Evolutionary conservation across 2,888 invertebrate species (phyloP).

Genomic region (Diogma glabrata): DNA sequence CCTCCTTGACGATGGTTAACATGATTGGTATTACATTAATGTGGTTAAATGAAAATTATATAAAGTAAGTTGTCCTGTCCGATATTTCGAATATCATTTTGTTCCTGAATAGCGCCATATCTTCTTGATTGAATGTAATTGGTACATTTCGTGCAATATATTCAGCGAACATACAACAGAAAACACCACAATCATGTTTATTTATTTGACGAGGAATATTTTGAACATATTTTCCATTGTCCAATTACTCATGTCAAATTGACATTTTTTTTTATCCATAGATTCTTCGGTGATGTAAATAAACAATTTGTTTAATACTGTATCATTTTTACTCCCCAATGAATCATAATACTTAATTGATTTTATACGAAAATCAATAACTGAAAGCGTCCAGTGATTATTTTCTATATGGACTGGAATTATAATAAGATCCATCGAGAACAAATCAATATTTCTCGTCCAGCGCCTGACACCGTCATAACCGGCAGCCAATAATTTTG

Average conservation of each 20-base stretch:
- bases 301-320: background rate
- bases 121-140: background rate
- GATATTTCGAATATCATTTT: constrained; percentile 8
- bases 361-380: background rate
- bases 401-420: background rate
- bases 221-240: constrained; percentile 1
- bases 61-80: too few species aligned
- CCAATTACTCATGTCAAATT: background rate
- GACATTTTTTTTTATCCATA: constrained; percentile 3
- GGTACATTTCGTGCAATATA: constrained; percentile 1
- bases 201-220: constrained; percentile 6
- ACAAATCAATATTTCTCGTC: background rate
- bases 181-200: constrained; percentile 9
- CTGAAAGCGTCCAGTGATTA: background rate
- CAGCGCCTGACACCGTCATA: background rate
- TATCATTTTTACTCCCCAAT: background rate
- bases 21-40: too few species aligned
- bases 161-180: constrained; percentile 9
- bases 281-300: constrained; percentile 6
- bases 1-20: too few species aligned
- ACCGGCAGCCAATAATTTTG: background rate
- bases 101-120: constrained; percentile 2
- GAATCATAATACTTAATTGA: background rate
- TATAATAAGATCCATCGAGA: background rate
- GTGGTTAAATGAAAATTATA: too few species aligned